A percentile compares a stretch with the other conserved stretches of the same genome.
phyloP scores from a whole-genome alignment of 1,140 invertebrate genomes.

The Macrotrachela quadricornifera region DNA sequence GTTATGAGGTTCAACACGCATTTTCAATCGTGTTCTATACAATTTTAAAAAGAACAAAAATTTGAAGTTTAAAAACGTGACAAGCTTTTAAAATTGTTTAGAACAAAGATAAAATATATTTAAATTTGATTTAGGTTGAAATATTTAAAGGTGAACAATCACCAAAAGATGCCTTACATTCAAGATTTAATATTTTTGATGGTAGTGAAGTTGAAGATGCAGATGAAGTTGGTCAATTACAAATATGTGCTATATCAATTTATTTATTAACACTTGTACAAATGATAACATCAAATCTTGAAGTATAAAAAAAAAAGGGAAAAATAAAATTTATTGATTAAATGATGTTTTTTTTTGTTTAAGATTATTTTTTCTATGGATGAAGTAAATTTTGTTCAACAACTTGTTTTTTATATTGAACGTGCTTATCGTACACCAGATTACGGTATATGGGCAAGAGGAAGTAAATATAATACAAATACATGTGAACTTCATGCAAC shows the following conservation, averaged over 20 bases:
- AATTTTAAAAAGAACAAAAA: too few species aligned
- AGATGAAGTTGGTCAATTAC: slow-evolving; percentile 3
- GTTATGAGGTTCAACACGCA: too few species aligned
- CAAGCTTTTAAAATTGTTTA: too few species aligned
- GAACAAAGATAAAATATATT: too few species aligned
- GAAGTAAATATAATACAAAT: slow-evolving; percentile 91
- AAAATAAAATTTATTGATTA: neutral
- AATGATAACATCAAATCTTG: slow-evolving; percentile 75
- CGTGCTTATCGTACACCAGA: slow-evolving; percentile 92
- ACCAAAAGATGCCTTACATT: slow-evolving; percentile 67
- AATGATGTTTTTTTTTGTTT: slow-evolving; percentile 21
- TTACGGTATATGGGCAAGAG: slow-evolving; percentile 96
- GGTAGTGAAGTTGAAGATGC: slow-evolving; percentile 39
- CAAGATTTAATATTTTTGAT: slow-evolving; percentile 76
- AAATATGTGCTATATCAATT: slow-evolving; percentile 86
- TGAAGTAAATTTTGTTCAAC: slow-evolving; percentile 95
- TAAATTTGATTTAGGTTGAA: too few species aligned
- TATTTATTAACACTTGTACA: slow-evolving; percentile 85
- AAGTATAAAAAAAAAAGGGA: slow-evolving; percentile 21
- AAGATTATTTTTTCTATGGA: slow-evolving; percentile 95
- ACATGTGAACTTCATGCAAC: slow-evolving; percentile 82
- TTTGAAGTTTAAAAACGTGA: too few species aligned
- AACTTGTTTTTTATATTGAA: slow-evolving; percentile 96
- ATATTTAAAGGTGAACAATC: slow-evolving; percentile 81
- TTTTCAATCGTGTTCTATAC: too few species aligned